Conservation (phyloP, 2,113 vertebrate species). For the Setophaga coronata region DNA sequence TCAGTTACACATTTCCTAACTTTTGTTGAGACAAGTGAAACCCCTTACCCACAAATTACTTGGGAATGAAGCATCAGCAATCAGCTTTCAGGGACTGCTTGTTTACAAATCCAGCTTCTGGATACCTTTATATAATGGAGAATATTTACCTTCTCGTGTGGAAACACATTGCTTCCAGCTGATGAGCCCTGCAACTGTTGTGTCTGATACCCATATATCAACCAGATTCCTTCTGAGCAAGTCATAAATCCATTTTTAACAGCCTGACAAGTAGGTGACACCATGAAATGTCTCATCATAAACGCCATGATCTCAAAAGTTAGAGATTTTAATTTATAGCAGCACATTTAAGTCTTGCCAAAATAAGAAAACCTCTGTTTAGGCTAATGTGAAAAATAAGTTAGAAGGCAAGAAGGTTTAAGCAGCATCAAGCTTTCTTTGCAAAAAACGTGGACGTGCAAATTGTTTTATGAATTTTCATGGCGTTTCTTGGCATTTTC, state of each 20-base stretch:
- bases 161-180: not conserved
- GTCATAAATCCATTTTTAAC: slow-evolving; percentile 6
- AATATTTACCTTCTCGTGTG: not conserved
- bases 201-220: not conserved
- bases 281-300: not conserved
- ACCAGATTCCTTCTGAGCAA: not conserved
- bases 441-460: fast-evolving
- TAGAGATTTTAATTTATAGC: slow-evolving; percentile 20
- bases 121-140: not conserved
- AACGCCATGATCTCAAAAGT: not conserved
- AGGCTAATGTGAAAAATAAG: not conserved
- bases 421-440: not conserved
- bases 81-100: not conserved
- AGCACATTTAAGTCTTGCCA: not conserved
- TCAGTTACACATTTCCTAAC: not conserved
- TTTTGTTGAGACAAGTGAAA: not conserved
- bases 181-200: not conserved
- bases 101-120: not conserved
- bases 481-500: not conserved
- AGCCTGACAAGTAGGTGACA: slow-evolving; percentile 6
- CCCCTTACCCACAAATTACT: not conserved
- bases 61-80: not conserved
- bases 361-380: not conserved
- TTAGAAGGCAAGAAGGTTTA: not conserved
- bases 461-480: not conserved